A percentile compares a stretch with the other conserved stretches of the same genome.
Evolutionary conservation across 2,888 invertebrate species (phyloP).

Genomic region (Clistopyga incitator): DNA sequence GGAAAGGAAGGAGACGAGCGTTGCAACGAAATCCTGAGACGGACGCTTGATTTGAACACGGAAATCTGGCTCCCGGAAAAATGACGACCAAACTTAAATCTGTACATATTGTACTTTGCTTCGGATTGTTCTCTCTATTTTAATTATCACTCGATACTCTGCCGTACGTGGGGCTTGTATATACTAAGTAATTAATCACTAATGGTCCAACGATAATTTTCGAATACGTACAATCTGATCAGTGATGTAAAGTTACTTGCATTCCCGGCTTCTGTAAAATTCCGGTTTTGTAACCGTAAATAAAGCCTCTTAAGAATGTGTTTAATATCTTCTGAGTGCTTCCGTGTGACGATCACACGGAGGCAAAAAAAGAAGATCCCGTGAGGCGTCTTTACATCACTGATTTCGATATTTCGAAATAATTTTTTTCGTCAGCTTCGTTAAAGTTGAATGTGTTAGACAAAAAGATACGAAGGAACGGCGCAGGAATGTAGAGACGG

Average conservation of each 20-base stretch:
- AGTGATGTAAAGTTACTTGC: too few species aligned
- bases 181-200: slow-evolving; percentile 3
- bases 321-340: too few species aligned
- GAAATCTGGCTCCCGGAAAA: slow-evolving; percentile 86
- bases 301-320: too few species aligned
- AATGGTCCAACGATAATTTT: slow-evolving; percentile 25
- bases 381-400: too few species aligned
- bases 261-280: too few species aligned
- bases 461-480: slow-evolving; percentile 12
- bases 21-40: slow-evolving; percentile 84
- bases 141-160: slow-evolving; percentile 6
- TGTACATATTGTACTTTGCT: slow-evolving; percentile 41
- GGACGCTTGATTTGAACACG: slow-evolving; percentile 84
- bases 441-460: background rate
- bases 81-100: slow-evolving; percentile 73
- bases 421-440: slow-evolving; percentile 16
- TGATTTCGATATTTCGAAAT: background rate
- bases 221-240: background rate
- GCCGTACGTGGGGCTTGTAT: background rate
- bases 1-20: slow-evolving; percentile 85
- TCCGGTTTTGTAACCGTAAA: too few species aligned
- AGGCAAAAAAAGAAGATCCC: too few species aligned
- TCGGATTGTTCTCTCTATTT: slow-evolving; percentile 19
- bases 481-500: background rate
- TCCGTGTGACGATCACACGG: too few species aligned